phyloP scores from a whole-genome alignment of 2,888 invertebrate species.

The Xylocampa areola region DNA sequence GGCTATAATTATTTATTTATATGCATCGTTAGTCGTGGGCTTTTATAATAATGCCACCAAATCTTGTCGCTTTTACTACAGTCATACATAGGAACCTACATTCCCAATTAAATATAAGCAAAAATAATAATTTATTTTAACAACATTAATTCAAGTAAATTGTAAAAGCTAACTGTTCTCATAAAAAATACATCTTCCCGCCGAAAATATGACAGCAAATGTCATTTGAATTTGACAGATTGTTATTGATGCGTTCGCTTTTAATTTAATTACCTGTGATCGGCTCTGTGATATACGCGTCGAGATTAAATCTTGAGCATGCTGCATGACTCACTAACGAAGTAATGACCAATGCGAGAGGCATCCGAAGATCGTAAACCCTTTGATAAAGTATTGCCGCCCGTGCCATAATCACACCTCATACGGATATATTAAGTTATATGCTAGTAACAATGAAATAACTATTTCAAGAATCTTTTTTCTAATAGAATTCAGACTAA shows the following conservation, averaged over 20 bases:
- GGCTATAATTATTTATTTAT: no score
- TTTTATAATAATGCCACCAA: no score
- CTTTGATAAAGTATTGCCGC: constrained; percentile 35
- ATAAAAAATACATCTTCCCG: constrained; percentile 21
- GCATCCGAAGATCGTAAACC: constrained; percentile 51
- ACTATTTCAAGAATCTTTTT: constrained; percentile 19
- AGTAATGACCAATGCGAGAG: constrained; percentile 43
- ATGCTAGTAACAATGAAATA: constrained; percentile 38
- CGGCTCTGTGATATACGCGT: constrained; percentile 38
- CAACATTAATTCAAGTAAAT: no score
- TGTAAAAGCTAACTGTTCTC: no score
- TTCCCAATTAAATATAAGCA: no score
- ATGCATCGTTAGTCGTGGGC: no score
- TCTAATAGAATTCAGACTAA: constrained; percentile 14
- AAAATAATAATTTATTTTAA: no score
- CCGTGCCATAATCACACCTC: constrained; percentile 43
- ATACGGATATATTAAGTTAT: constrained; percentile 40
- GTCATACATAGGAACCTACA: no score
- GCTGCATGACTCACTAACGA: constrained; percentile 53
- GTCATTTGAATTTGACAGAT: constrained; percentile 48
- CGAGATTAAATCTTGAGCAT: constrained; percentile 48
- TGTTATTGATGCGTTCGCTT: constrained; percentile 43
- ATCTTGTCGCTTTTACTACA: no score
- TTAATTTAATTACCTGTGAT: constrained; percentile 47
- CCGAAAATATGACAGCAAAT: constrained; percentile 38